These are phyloP conservation scores for Pelobates cultripes DNA, from an alignment of 2,797 vertebrate species.

Conservation along the genomic window DNA sequence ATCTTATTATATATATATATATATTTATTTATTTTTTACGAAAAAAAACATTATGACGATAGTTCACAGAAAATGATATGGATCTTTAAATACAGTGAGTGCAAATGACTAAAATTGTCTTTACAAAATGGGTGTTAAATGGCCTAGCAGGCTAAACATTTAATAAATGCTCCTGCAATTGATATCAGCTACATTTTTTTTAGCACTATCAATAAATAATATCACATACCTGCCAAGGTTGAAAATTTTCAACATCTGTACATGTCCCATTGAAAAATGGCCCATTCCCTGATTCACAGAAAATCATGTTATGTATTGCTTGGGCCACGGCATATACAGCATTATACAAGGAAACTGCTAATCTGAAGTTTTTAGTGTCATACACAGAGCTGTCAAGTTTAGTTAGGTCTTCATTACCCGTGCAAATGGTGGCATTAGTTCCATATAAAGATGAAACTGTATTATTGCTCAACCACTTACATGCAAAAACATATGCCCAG, in stretches of 20 bases:
- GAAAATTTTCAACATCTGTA: conserved; percentile 8
- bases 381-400: conserved; percentile 41
- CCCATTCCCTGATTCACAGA: conserved; percentile 21
- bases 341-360: conserved; percentile 41
- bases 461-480: conserved; percentile 28
- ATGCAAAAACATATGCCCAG: conserved; percentile 39
- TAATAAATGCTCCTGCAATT: too few relatives aligned
- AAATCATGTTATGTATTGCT: conserved; percentile 34
- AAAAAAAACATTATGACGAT: too few relatives aligned
- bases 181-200: neutral
- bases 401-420: conserved; percentile 26
- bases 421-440: conserved; percentile 10
- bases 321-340: conserved; percentile 38
- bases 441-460: neutral
- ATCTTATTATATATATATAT: too few relatives aligned
- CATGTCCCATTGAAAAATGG: conserved; percentile 38
- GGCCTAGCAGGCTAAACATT: too few relatives aligned
- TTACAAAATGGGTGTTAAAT: too few relatives aligned
- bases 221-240: conserved; percentile 46
- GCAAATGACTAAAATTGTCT: too few relatives aligned
- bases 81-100: too few relatives aligned
- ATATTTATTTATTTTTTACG: too few relatives aligned
- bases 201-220: neutral
- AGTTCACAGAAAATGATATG: too few relatives aligned
- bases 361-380: conserved; percentile 32